Base-by-base conservation (phyloP, 2,113 vertebrate species). In the Ochotona princeps region DNA sequence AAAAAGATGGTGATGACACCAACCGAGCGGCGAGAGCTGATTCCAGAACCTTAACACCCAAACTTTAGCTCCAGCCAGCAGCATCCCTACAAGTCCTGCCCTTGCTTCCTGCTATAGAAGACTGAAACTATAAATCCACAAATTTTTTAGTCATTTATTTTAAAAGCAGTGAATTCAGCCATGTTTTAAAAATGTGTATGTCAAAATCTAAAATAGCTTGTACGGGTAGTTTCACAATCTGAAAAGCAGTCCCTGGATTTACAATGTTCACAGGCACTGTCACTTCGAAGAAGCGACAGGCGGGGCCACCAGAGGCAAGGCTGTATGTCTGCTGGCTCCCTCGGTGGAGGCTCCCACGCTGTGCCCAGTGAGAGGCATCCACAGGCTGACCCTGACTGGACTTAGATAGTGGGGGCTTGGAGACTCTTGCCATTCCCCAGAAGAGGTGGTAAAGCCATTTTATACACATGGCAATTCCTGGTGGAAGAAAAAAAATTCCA, bases 201-300 rank as follows among this genome's bases (percentile, higher is more conserved):
- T 92, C 57, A 70, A 92, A 93, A 93, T 57, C 76, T 89, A 83
- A 91, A 89, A 91, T 91, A 72, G 84, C 49, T 63, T 73, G 60
- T 57, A 85, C 81, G 38, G 87, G 81, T 76, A 63, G 51, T 93
- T 93, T 95, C 57, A 88, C 83, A 54, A 79, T 76, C 72, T 86
- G 23, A 86, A 92, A 92, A 67, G 74, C 81, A 75, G 83, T 75
- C 11, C 57, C 2, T 87, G 38, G 30, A 63, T 49, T 87, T 66
- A 61, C 82, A 30, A 83, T 44, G 38, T 91, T 73, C 83, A n/a
- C 91, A 47, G 69, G 65, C 13, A n/a, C 78, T 76, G 83, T 74
- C 26, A 38, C 47, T 83, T 47, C 6, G 14, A 35, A 26, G 51
- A 92, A 44, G 8, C 54, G 12, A 84, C 4, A 44, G 6, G 12